Evolutionary conservation across 1,140 invertebrate genomes (phyloP), one percentile per base, ranked within the genome.

Genomic region (Chymomyza costata): DNA sequence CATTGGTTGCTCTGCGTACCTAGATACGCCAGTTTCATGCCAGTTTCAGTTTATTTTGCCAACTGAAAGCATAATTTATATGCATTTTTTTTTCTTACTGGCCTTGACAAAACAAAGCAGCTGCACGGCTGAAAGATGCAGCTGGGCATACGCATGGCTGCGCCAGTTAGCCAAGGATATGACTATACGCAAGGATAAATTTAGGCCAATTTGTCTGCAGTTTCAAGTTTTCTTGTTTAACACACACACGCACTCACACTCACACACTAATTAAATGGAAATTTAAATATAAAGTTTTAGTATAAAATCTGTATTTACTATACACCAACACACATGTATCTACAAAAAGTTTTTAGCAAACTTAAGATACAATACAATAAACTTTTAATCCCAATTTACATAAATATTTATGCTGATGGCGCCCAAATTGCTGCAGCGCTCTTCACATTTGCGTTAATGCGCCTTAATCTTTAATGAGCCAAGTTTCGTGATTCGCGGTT

Each of bases 401-500:
- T 80, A 80, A 80, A 80, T 80, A 80, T 80, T 80, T 68, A 80
- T 80, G 67, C 64, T 80, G 73, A 68, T 80, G 73, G 67, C 54
- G 53, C 59, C 53, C 53, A 70, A 76, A 76, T 59, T 48, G 56
- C 50, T 25, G 25, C 25, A 18, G 28, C 14, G 39, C 69, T 38
- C 63, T 67, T 59, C 60, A 54, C 64, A 56, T 49, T 68, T 59
- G 73, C 65, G 73, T 80, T 80, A 80, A 78, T 80, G 73, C 65
- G 73, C 51, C 67, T 78, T 78, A 78, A 80, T 80, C 73, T 80
- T 80, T 80, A 80, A 80, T 80, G 73, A 80, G 73, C 73, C 73
- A 78, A 76, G 57, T 76, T 76, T 70, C 45, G 58, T 40, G 46
- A 71, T 69, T 66, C 67, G 66, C 59, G 63, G 53, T 58, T 65